Conservation (phyloP, 2,797 vertebrate genomes). For the Cuniculus paca region DNA sequence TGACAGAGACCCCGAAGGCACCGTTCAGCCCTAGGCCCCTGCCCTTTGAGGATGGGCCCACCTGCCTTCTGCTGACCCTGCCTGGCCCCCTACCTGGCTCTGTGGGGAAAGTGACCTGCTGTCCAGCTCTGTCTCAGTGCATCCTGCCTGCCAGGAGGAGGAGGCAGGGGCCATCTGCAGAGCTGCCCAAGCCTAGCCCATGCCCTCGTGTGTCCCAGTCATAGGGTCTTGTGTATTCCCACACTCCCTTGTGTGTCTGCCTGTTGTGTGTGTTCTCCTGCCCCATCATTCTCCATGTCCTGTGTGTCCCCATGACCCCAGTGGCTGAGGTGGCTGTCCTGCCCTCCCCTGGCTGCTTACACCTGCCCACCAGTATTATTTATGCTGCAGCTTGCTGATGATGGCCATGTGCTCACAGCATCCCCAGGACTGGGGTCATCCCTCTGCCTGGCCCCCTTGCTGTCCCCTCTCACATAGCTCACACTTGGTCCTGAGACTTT, state of each 20-base stretch:
- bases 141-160: background rate
- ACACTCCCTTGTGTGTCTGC: background rate
- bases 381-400: slow-evolving; percentile 14
- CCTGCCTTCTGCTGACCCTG: background rate
- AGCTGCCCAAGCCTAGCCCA: background rate
- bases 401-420: background rate
- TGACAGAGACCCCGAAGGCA: slow-evolving; percentile 94
- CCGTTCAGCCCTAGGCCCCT: slow-evolving; percentile 91
- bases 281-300: background rate
- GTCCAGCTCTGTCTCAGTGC: background rate
- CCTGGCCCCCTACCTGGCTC: background rate
- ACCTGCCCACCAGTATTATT: slow-evolving; percentile 66
- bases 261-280: background rate
- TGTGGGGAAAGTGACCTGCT: background rate
- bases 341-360: background rate
- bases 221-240: background rate
- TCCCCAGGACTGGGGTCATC: background rate
- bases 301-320: background rate
- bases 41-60: too few relatives aligned
- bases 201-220: background rate
- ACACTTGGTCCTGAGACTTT: background rate
- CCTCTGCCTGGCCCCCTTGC: background rate
- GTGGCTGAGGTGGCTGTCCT: background rate
- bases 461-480: background rate
- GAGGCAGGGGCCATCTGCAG: background rate